Conservation (phyloP, 30 jellyfish, hydroid and myxozoan species). For the Aurelia aurita region DNA sequence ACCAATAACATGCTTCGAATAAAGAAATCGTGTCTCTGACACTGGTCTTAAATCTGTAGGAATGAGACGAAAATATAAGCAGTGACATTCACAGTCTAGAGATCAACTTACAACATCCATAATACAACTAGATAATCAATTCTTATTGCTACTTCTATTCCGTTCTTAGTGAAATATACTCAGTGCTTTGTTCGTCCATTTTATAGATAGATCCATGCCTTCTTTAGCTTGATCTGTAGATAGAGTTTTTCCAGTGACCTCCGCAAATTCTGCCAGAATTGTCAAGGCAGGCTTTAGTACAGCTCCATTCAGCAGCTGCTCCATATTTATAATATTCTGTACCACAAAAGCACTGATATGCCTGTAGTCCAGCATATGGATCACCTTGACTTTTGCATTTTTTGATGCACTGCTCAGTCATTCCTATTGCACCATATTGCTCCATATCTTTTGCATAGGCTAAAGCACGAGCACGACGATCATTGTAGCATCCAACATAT, state of each 20-base stretch:
- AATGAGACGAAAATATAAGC: no score
- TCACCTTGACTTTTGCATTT: neutral
- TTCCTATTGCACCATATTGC: neutral
- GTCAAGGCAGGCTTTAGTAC: neutral
- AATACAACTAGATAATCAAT: no score
- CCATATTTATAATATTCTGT: neutral
- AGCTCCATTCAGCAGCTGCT: neutral
- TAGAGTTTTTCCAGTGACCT: constrained; percentile 24
- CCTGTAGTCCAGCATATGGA: constrained; percentile 42
- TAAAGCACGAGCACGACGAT: neutral
- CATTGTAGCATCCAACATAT: constrained; percentile 33
- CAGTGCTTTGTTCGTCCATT: no score
- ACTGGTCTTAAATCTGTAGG: no score
- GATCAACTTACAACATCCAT: no score
- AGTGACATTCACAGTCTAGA: no score
- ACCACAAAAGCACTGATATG: constrained; percentile 12
- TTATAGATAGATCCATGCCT: no score
- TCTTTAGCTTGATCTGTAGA: constrained; percentile 24
- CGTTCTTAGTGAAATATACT: no score
- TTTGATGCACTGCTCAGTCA: constrained; percentile 6
- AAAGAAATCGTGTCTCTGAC: no score
- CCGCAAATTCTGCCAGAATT: constrained; percentile 10
- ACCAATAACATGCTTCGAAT: no score
- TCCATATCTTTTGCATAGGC: neutral
- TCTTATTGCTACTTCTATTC: no score